These are phyloP conservation scores for Ochropleura plecta DNA, from an alignment of 2,888 invertebrate genomes.

Conservation along the genomic window DNA sequence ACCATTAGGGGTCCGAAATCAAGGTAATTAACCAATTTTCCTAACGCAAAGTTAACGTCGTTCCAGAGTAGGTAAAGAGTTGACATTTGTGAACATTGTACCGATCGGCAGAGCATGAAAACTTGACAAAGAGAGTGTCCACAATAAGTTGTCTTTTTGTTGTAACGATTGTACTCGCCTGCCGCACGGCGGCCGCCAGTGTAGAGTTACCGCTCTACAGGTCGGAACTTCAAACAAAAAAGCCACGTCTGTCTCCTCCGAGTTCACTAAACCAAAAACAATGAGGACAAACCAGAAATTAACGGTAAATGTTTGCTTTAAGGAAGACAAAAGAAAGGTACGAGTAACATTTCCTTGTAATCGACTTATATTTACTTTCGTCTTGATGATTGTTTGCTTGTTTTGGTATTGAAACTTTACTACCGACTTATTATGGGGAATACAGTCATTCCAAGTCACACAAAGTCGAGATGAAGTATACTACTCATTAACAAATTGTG, in stretches of 20 bases:
- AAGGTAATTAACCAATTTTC: slow-evolving; percentile 38
- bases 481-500: slow-evolving; percentile 26
- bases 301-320: slow-evolving; percentile 70
- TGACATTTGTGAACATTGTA: slow-evolving; percentile 64
- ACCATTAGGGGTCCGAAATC: slow-evolving; percentile 36
- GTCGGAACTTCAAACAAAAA: slow-evolving; percentile 74
- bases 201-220: slow-evolving; percentile 75
- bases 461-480: slow-evolving; percentile 8
- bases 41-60: slow-evolving; percentile 19
- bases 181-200: slow-evolving; percentile 63
- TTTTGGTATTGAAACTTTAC: slow-evolving; percentile 27
- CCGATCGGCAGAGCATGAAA: slow-evolving; percentile 78
- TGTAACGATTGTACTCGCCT: slow-evolving; percentile 66
- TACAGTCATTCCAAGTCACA: slow-evolving; percentile 31
- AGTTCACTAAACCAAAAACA: slow-evolving; percentile 81
- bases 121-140: slow-evolving; percentile 73
- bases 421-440: slow-evolving; percentile 16
- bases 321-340: slow-evolving; percentile 49
- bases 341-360: slow-evolving; percentile 30
- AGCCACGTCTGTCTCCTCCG: slow-evolving; percentile 62
- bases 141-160: slow-evolving; percentile 73
- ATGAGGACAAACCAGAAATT: slow-evolving; percentile 72
- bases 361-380: slow-evolving; percentile 40
- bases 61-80: slow-evolving; percentile 49
- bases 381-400: slow-evolving; percentile 40